Evolutionary conservation across 2,113 vertebrate genomes (phyloP), one percentile per base, ranked within the genome.

Genomic region (Triplophysa dalaica): DNA sequence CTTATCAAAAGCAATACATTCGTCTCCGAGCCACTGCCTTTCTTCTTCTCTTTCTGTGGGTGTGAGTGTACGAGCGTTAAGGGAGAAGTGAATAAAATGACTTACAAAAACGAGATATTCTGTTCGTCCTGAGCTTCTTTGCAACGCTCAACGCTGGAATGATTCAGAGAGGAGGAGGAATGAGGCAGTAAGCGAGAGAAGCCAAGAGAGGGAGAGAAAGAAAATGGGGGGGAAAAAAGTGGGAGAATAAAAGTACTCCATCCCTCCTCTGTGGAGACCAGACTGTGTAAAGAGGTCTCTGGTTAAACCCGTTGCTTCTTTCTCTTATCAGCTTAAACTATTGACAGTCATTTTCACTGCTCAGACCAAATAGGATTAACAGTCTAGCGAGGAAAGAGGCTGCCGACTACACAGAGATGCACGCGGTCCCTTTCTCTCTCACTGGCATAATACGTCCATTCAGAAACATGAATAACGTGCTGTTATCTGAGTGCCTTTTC

Each of bases 261-360:
- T 77, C 75, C 75, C 62, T 65, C 19, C 45, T 77, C 62, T 77
- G 60, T 64, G 62, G 75, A 77, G 75, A 77, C 74, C 24, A 76
- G 74, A 65, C 61, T 65, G 58, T 52, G 74, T 76, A 65, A 65
- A 61, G 75, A 77, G 75, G 61, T 66, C 75, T 77, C 38, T 54
- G 24, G 75, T 66, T 77, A 77, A 77, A 77, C 75, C 75, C 62
- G 52, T 77, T 77, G 86, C 88, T 87, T 81, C 68, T 82, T 83
- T 82, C 83, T 79, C 79, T 87, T 91, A 90, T 92, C 89, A 88
- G 87, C 84, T 86, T 87, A 88, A 87, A 89, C 86, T 90, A 90
- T 88, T 90, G 88, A 89, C 64, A 62, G 83, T 83, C 83, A 81
- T 81, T 83, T 82, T 77, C 2, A 70, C 84, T 82, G 82, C 85